Evolutionary conservation across 2,888 invertebrate genomes (phyloP), one percentile per base, ranked within the genome.

Genomic region (Cantharis rustica): DNA sequence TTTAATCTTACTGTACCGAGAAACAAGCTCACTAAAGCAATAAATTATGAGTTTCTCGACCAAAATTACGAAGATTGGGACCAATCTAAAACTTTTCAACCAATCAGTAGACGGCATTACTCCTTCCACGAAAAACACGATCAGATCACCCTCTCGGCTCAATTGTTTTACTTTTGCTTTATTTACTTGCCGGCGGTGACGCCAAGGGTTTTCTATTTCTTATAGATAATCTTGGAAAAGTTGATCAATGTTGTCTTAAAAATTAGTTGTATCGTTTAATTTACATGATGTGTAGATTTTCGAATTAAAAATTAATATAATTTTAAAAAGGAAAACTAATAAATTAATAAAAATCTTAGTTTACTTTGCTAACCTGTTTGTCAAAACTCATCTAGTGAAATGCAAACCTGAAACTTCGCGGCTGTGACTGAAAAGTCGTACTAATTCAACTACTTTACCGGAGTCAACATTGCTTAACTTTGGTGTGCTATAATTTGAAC

Each of bases 11-110:
- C 69, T 79, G 77, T 79, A 79, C 79, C 64, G 71, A 70, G 83
- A 84, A 84, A 83, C 82, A 83, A 84, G 84, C 83, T 83, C 83
- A 79, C 83, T 79, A 81, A 75, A 80, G 78, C 85, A 83, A 87
- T 87, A 87, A 87, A 86, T 87, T 86, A 86, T 85, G 85, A 86
- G 84, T 86, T 87, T 84, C 85, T 83, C 85, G 86, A 87, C 87
- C 87, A 86, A 87, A 87, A 87, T 87, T 86, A 86, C 86, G 82
- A 85, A 86, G 87, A 86, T 86, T 85, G 85, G 86, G 85, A 86
- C 84, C 85, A 86, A 87, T 87, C 86, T 86, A 85, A 86, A 86
- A 87, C 86, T 87, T 86, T 86, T 86, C 86, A 85, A 83, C 86
- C 87, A 87, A 87, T 87, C 86, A 83, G 84, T 80, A 80, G 83